Evolutionary conservation across 2,797 vertebrate species (phyloP).

Genomic region (Falco concolor): DNA sequence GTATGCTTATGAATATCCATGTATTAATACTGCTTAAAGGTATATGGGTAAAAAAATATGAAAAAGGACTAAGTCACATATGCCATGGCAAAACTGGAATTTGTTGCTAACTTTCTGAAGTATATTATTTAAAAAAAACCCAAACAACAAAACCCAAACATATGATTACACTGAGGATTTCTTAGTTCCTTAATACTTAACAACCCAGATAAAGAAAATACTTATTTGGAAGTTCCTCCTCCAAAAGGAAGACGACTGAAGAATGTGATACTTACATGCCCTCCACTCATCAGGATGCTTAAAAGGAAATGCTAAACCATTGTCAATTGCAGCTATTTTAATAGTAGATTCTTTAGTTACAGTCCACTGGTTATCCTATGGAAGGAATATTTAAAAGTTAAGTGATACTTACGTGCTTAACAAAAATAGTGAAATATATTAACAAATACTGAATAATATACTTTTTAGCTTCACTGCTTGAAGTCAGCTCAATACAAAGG

Average conservation of each 20-base stretch:
- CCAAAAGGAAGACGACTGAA: background rate
- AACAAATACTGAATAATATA: background rate
- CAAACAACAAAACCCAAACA: background rate
- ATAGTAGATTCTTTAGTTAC: constrained; percentile 80
- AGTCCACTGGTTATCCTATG: constrained; percentile 82
- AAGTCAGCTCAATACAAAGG: background rate
- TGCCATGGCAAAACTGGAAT: background rate
- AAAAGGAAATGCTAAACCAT: constrained; percentile 96
- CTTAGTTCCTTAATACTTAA: background rate
- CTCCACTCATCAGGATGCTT: constrained; percentile 99
- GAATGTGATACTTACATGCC: constrained; percentile 82
- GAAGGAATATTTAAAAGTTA: background rate
- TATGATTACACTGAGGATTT: background rate
- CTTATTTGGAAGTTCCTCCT: background rate
- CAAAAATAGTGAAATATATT: background rate
- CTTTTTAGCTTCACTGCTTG: background rate
- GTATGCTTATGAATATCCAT: background rate
- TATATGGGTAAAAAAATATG: background rate
- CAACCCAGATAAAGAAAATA: background rate
- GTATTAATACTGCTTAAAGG: background rate
- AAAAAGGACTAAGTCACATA: background rate
- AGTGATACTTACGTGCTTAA: background rate
- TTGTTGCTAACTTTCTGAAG: background rate
- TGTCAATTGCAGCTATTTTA: constrained; percentile 96
- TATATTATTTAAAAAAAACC: background rate